A percentile compares a stretch with the other conserved stretches of the same genome.
Evolutionary conservation across 2,797 vertebrate species (phyloP).

Genomic region (Fundulus diaphanus): DNA sequence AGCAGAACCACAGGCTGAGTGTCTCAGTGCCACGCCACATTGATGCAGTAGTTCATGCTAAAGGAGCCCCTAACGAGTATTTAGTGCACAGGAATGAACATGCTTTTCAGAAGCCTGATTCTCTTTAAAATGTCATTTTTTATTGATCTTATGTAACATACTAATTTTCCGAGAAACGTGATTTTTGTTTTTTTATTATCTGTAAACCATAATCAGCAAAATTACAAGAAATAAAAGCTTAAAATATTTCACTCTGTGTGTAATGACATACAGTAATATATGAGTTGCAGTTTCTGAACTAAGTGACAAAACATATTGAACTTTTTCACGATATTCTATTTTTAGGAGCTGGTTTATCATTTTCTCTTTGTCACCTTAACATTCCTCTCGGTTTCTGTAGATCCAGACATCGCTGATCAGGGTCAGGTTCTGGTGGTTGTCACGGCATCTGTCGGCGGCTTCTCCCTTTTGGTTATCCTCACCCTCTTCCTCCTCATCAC

Average conservation of each 20-base stretch:
- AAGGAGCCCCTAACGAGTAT: too few relatives aligned
- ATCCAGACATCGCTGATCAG: slow-evolving; percentile 93
- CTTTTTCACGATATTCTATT: background rate
- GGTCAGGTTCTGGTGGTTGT: slow-evolving; percentile 97
- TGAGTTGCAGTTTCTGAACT: background rate
- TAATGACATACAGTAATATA: background rate
- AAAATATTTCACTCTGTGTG: background rate
- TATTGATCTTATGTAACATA: background rate
- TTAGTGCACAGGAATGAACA: too few relatives aligned
- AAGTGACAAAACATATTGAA: background rate
- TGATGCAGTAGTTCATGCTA: too few relatives aligned
- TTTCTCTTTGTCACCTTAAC: background rate
- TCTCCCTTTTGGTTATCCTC: slow-evolving; percentile 95
- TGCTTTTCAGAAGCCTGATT: background rate
- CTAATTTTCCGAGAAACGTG: background rate
- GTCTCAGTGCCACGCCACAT: background rate
- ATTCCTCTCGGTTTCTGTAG: slow-evolving; percentile 71
- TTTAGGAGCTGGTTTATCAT: background rate
- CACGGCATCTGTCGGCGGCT: slow-evolving; percentile 95
- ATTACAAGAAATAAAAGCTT: too few relatives aligned
- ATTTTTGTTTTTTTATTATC: too few relatives aligned
- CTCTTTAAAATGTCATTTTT: background rate
- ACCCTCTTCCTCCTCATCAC: slow-evolving; percentile 98
- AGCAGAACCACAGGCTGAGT: background rate
- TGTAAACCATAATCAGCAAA: too few relatives aligned